These are phyloP conservation scores for Otis tarda DNA, from an alignment of 2,113 vertebrate genomes.

Conservation along the genomic window DNA sequence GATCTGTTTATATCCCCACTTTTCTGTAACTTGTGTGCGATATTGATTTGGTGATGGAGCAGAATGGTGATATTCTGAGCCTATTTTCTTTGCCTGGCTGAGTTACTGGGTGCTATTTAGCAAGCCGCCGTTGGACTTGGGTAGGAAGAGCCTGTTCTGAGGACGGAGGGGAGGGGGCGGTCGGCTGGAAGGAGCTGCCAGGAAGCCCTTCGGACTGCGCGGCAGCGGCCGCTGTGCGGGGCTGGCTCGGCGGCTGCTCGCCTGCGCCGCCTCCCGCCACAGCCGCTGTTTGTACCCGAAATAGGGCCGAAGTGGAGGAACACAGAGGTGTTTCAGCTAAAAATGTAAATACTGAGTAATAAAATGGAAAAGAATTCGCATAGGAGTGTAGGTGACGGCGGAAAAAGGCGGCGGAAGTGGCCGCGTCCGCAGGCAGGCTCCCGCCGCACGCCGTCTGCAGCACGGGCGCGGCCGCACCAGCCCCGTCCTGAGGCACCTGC, in stretches of 20 bases:
- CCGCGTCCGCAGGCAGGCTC: neutral
- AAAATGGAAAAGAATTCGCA: neutral
- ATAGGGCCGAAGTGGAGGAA: neutral
- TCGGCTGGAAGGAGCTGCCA: neutral
- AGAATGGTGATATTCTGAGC: neutral
- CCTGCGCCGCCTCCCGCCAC: neutral
- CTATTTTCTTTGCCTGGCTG: neutral
- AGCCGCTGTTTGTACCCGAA: neutral
- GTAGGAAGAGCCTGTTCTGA: neutral
- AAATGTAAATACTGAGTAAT: neutral
- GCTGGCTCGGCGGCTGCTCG: neutral
- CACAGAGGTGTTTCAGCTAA: neutral
- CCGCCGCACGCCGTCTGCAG: neutral
- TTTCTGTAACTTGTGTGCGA: neutral
- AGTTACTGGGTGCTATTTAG: neutral
- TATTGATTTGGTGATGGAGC: neutral
- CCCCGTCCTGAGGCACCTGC: neutral
- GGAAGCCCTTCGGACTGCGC: rapidly evolving
- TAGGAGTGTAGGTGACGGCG: neutral
- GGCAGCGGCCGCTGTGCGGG: neutral
- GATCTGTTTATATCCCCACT: neutral
- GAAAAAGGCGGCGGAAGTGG: neutral
- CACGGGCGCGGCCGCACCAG: neutral
- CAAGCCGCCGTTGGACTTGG: neutral
- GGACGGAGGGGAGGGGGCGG: neutral